Conservation (phyloP, 2,797 vertebrate genomes). For the Poecilia velifera region DNA sequence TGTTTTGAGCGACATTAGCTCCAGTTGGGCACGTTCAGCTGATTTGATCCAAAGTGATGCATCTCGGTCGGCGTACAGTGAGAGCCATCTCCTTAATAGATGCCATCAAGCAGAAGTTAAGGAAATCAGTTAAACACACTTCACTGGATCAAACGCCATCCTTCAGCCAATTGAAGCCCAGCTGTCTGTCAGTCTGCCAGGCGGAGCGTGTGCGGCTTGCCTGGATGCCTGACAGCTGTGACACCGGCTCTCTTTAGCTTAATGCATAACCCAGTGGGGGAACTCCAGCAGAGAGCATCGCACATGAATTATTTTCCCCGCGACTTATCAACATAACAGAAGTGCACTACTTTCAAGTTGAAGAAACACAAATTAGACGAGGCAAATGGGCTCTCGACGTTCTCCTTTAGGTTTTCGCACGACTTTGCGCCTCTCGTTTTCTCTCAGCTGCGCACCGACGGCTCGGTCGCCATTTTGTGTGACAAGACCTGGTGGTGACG, state of each 20-base stretch:
- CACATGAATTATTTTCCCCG: constrained; percentile 8
- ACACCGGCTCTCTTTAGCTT: constrained; percentile 36
- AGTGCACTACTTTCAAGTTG: constrained; percentile 26
- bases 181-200: constrained; percentile 48
- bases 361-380: constrained; percentile 23
- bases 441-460: constrained; percentile 33
- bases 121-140: constrained; percentile 43
- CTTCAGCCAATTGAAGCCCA: constrained; percentile 23
- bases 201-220: constrained; percentile 16
- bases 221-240: constrained; percentile 41
- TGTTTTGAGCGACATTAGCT: not conserved
- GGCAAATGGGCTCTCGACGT: constrained; percentile 39
- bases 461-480: constrained; percentile 27
- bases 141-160: constrained; percentile 17
- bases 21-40: not conserved
- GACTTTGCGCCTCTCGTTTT: constrained; percentile 45
- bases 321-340: constrained; percentile 1
- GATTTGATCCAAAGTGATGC: constrained; percentile 25
- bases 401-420: constrained; percentile 22
- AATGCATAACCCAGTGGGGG: constrained; percentile 17
- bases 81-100: constrained; percentile 12
- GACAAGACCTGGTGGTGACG: constrained; percentile 45
- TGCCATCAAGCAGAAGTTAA: constrained; percentile 17
- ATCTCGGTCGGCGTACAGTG: not conserved
- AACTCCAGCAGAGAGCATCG: constrained; percentile 18